These are phyloP conservation scores for Chelonia mydas DNA, from an alignment of 2,797 vertebrate species.

Conservation along the genomic window DNA sequence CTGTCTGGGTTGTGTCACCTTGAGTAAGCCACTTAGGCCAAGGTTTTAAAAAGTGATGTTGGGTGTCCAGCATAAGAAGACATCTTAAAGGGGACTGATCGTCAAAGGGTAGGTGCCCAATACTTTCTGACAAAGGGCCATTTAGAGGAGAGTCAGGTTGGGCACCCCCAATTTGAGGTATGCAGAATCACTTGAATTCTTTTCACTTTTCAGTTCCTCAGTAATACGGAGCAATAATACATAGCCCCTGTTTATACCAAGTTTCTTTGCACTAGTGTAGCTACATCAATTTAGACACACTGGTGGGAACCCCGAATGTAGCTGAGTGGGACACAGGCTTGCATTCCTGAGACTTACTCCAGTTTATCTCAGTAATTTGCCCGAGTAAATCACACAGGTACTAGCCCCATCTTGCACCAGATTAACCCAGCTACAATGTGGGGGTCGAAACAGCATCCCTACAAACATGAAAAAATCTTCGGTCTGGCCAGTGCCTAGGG, in stretches of 20 bases:
- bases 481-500: neutral
- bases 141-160: fast-evolving
- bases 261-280: neutral
- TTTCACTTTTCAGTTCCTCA: neutral
- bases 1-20: neutral
- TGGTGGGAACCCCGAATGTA: neutral
- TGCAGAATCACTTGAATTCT: fast-evolving
- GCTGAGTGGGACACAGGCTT: neutral
- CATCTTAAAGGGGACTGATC: neutral
- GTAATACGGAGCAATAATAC: fast-evolving
- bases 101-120: fast-evolving
- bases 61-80: neutral
- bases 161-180: fast-evolving
- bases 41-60: neutral
- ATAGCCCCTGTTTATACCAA: neutral
- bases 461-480: neutral
- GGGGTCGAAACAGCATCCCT: neutral
- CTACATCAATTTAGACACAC: neutral
- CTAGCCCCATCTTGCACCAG: neutral
- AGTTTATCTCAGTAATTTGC: neutral
- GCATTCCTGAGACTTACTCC: neutral
- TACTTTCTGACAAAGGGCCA: neutral
- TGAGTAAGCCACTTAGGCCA: neutral
- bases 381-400: neutral
- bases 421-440: neutral